Evolutionary conservation across 1,140 invertebrate genomes (phyloP).

Genomic region (Telenomus remus): DNA sequence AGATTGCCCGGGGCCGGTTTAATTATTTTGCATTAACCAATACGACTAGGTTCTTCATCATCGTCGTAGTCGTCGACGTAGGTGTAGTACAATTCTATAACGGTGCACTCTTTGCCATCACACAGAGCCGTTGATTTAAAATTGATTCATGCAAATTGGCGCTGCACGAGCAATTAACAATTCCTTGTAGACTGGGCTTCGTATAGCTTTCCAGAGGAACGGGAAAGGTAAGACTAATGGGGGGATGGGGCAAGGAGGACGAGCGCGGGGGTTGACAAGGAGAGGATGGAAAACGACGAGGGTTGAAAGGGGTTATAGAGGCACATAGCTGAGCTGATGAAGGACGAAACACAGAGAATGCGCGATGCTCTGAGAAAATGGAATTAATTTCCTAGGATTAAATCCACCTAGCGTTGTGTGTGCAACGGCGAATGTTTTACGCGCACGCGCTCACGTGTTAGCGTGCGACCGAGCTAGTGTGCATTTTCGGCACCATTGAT

Average conservation of each 20-base stretch:
- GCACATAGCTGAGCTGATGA: slow-evolving; percentile 73
- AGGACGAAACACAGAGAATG: slow-evolving; percentile 74
- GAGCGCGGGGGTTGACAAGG: slow-evolving; percentile 20
- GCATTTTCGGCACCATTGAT: slow-evolving; percentile 13
- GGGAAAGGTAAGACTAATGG: slow-evolving; percentile 42
- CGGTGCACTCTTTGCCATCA: slow-evolving; percentile 63
- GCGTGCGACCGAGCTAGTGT: slow-evolving; percentile 2
- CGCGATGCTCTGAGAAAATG: slow-evolving; percentile 75
- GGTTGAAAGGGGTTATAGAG: slow-evolving; percentile 58
- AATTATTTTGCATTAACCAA: slow-evolving; percentile 21
- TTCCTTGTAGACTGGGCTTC: slow-evolving; percentile 72
- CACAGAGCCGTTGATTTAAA: slow-evolving; percentile 71
- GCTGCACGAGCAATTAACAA: slow-evolving; percentile 76
- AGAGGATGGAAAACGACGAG: slow-evolving; percentile 55
- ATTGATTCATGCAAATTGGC: slow-evolving; percentile 76
- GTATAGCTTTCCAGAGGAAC: slow-evolving; percentile 67
- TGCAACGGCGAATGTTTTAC: slow-evolving; percentile 67
- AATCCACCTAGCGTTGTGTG: slow-evolving; percentile 68
- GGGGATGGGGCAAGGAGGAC: slow-evolving; percentile 6
- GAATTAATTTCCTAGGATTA: slow-evolving; percentile 76
- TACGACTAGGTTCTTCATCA: slow-evolving; percentile 10
- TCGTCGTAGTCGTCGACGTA: slow-evolving; percentile 28
- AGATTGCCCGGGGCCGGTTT: neutral
- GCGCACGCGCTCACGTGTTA: slow-evolving; percentile 59
- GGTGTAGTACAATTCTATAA: slow-evolving; percentile 49